Base-by-base conservation (phyloP, 1,140 invertebrate genomes). In the Thalassaphorura encarpata region DNA sequence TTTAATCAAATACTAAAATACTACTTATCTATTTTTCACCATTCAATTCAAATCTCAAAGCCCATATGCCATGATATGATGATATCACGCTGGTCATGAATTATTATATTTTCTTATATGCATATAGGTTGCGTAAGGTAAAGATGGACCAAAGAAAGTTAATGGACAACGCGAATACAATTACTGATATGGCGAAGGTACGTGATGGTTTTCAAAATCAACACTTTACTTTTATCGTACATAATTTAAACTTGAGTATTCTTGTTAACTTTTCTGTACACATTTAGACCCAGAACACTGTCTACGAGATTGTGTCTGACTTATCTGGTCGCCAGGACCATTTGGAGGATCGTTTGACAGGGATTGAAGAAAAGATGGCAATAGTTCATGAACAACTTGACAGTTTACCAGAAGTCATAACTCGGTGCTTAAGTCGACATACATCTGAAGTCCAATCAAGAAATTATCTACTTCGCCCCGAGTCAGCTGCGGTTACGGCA, bases 101-200 rank as follows among this genome's bases (percentile, higher is more conserved):
- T 27, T 15, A 24, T 36, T 40, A 51, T 23, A 2, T 48, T 3
- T 23, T 52, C 60, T 40, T 60, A 62, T 60, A 68, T 59, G 64
- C 58, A 78, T 80, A 63, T 74, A 98, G 94, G 74, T 83, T 99
- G 72, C 79, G 95, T 70, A 95, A 97, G 81, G 93, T 98, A 36
- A 98, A 98, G 80, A 96, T 97, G 89, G 95, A 98, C 79, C 96
- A 99, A 79, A 79, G 96, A 73, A 99, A 99, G 77, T 75, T 99
- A 66, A 94, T 95, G 84, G 96, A 99, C 73, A 98, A 97, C 72
- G 90, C 94, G 64, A 98, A 96, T 70, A 97, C 95, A 48, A 89
- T 99, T 71, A 97, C 95, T 49, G 96, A 99, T 73, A 97, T 99
- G 89, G 94, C 95, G 67, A 99, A 99, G 84, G 96, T 97, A 84